Percentiles rank a stretch among this genome's conserved stretches.
Evolutionary conservation across 2,888 invertebrate species (phyloP).

Genomic region (Erebia ligea): DNA sequence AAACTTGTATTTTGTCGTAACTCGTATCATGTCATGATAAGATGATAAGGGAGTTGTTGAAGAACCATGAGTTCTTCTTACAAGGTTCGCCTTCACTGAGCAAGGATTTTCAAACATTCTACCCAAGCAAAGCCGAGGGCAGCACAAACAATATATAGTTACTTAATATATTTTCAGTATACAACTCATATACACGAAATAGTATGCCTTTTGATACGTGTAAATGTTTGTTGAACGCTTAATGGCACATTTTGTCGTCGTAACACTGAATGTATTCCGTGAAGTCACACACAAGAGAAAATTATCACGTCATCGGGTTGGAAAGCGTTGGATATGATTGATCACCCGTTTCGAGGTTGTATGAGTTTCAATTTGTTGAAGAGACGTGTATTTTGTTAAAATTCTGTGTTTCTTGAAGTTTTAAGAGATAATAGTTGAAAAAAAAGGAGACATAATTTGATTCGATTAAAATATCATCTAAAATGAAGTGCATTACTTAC

Average conservation of each 20-base stretch:
- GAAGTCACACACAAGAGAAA: conserved; percentile 50
- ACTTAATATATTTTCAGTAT: not conserved
- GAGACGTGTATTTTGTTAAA: conserved; percentile 12
- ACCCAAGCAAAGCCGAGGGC: no score
- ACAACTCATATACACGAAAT: not conserved
- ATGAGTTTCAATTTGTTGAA: conserved; percentile 31
- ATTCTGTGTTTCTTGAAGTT: not conserved
- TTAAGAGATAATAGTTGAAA: no score
- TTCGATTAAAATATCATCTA: no score
- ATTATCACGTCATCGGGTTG: conserved; percentile 52
- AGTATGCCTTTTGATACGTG: conserved; percentile 3
- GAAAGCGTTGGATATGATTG: conserved; percentile 53
- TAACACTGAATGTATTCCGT: conserved; percentile 31
- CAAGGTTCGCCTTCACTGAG: no score
- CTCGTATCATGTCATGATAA: no score
- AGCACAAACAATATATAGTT: no score
- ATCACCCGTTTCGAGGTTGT: conserved; percentile 47
- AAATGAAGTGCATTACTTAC: no score
- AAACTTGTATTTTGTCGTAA: no score
- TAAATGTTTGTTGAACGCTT: not conserved
- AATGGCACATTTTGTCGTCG: conserved; percentile 15
- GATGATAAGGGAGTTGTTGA: no score
- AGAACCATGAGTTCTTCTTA: no score
- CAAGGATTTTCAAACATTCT: no score
- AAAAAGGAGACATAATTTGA: no score